These are phyloP conservation scores for Phrynocephalus vlangalii DNA, from an alignment of 2,797 vertebrate species.

Conservation along the genomic window DNA sequence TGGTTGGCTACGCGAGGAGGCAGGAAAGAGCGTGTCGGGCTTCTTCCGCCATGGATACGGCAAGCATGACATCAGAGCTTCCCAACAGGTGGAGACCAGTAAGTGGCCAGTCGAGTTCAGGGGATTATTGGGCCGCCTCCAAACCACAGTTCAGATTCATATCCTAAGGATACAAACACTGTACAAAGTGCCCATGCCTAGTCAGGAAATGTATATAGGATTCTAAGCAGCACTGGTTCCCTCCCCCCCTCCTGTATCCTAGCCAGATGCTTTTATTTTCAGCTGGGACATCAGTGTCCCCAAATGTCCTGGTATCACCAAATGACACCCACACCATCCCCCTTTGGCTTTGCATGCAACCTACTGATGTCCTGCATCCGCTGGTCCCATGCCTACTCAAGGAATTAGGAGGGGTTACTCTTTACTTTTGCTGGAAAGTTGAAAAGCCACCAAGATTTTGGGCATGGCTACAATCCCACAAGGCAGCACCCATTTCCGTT, in stretches of 20 bases:
- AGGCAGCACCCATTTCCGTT: too few species aligned
- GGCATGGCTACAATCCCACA: neutral
- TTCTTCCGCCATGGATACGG: too few species aligned
- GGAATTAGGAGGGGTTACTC: neutral
- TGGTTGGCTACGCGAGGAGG: too few species aligned
- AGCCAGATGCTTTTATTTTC: neutral
- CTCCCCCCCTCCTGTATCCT: neutral
- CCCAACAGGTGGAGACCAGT: too few species aligned
- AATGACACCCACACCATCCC: neutral
- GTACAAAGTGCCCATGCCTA: too few species aligned
- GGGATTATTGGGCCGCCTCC: too few species aligned
- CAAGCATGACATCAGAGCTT: too few species aligned
- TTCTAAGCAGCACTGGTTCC: neutral
- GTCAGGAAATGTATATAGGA: neutral
- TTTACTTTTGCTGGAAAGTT: neutral
- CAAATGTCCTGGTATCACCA: neutral
- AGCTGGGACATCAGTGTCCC: neutral
- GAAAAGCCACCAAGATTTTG: neutral
- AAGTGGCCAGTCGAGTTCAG: too few species aligned
- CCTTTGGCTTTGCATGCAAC: neutral
- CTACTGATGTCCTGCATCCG: neutral
- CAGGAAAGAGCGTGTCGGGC: too few species aligned
- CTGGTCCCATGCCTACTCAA: neutral
- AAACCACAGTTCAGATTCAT: too few species aligned
- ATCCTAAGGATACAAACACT: too few species aligned